These are phyloP conservation scores for Yponomeuta sedellus DNA, from an alignment of 2,888 invertebrate species.

Conservation along the genomic window DNA sequence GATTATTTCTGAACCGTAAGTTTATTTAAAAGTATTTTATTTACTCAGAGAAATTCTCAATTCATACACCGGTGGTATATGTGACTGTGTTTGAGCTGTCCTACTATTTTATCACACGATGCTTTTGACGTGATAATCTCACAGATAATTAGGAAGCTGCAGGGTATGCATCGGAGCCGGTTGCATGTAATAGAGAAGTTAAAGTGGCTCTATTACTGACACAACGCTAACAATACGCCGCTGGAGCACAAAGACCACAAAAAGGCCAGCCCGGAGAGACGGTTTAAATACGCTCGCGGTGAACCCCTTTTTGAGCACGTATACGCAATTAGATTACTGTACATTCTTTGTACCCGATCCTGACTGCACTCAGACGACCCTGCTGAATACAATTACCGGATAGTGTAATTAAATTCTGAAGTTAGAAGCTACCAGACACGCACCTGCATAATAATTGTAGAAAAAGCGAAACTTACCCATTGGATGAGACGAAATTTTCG, in stretches of 20 bases:
- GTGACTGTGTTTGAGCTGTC: background rate
- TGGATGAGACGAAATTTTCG: constrained; percentile 7
- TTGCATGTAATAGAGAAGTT: background rate
- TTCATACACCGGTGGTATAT: too few species aligned
- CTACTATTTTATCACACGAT: constrained; percentile 6
- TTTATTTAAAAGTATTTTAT: too few species aligned
- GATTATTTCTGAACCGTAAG: too few species aligned
- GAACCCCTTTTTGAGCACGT: constrained; percentile 1
- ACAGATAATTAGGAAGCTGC: constrained; percentile 9
- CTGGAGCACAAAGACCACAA: background rate
- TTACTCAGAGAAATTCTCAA: too few species aligned
- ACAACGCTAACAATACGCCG: background rate
- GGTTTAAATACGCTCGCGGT: background rate
- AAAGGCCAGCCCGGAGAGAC: background rate
- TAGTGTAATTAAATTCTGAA: constrained; percentile 54
- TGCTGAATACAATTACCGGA: constrained; percentile 46
- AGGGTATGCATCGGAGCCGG: background rate
- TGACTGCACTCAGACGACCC: constrained; percentile 16
- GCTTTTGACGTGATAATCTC: constrained; percentile 13
- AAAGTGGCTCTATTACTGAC: background rate
- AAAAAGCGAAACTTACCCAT: background rate
- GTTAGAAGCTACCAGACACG: constrained; percentile 45
- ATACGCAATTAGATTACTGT: constrained; percentile 1
- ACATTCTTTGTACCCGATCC: constrained; percentile 1
- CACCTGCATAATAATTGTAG: constrained; percentile 14